Evolutionary conservation across 2,888 invertebrate genomes (phyloP).

Genomic region (Mythimna loreyi): DNA sequence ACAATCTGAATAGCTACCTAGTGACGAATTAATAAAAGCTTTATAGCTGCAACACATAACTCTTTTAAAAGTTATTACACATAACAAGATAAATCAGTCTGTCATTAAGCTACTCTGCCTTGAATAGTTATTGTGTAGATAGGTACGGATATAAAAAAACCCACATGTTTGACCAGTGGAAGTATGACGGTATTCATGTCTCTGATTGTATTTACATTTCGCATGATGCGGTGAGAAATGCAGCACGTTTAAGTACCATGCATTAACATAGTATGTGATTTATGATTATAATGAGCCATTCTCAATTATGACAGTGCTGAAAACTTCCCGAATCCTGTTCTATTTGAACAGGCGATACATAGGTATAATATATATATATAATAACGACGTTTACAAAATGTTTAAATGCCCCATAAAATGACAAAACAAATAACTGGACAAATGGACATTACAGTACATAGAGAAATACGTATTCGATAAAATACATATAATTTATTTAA

Average conservation of each 20-base stretch:
- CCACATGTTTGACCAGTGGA: not conserved
- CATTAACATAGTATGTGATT: not conserved
- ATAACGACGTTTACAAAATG: not conserved
- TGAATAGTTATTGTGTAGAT: not conserved
- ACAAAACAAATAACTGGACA: constrained; percentile 9
- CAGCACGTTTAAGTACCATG: not conserved
- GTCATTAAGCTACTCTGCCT: not conserved
- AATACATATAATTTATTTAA: constrained; percentile 26
- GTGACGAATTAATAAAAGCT: not conserved
- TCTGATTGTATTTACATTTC: not conserved
- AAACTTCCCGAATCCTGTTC: not conserved
- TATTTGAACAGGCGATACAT: not conserved
- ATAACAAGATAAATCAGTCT: not conserved
- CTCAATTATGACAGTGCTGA: not conserved
- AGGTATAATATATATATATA: not conserved
- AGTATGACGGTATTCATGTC: not conserved
- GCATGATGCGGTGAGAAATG: constrained; percentile 1
- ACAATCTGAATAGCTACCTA: not conserved
- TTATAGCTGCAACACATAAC: not conserved
- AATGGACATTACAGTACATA: constrained; percentile 9
- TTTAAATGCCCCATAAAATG: not conserved
- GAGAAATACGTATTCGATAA: constrained; percentile 23
- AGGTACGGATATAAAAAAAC: not conserved
- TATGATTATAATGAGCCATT: not conserved
- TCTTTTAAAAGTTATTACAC: not conserved